Evolutionary conservation across 2,797 vertebrate species (phyloP), one percentile per base, ranked within the genome.

Genomic region (Falco rusticolus): DNA sequence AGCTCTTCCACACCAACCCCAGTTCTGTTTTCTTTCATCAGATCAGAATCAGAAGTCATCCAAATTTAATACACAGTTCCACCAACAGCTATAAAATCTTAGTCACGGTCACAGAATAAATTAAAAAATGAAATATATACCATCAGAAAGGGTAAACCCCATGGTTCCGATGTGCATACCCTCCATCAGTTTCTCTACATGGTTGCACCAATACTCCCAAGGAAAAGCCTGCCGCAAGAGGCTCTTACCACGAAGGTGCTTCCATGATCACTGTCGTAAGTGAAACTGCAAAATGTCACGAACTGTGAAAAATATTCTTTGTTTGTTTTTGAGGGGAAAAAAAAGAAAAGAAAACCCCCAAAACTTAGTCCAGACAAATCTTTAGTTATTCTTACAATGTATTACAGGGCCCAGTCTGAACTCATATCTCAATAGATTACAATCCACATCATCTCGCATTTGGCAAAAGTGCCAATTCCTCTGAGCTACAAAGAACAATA

Each of bases 401-500:
- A 60, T 84, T 93, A 64, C 61, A 83, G 65, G 78, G 64, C 34
- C 90, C 57, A 80, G 88, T 37, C 84, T 94, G 90, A 96, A 85
- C 20, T 94, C 28, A 3, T 72, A 63, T 76, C 93, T 96, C 95
- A 95, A 70, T 60, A 97, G 93, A 95, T 94, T 95, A 92, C 90
- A 81, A 90, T 86, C 89, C 93, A 91, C 76, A 92, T 79, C 82
- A 50, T 60, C 91, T 92, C 21, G 15, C 72, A 60, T 92, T 97
- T 95, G 93, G 94, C 82, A 95, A 88, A 97, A 95, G 90, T 60
- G 63, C 82, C 92, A 53, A 17, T 95, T 93, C 89, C 75, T 96
- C 82, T 79, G 87, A 86, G 87, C 94, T 92, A 95, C 90, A 96
- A 94, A 97, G 96, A 96, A 92, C 82, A 91, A 92, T 89, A 94